Base-by-base conservation (phyloP, 2,113 vertebrate species). In the Periophthalmus modestus region DNA sequence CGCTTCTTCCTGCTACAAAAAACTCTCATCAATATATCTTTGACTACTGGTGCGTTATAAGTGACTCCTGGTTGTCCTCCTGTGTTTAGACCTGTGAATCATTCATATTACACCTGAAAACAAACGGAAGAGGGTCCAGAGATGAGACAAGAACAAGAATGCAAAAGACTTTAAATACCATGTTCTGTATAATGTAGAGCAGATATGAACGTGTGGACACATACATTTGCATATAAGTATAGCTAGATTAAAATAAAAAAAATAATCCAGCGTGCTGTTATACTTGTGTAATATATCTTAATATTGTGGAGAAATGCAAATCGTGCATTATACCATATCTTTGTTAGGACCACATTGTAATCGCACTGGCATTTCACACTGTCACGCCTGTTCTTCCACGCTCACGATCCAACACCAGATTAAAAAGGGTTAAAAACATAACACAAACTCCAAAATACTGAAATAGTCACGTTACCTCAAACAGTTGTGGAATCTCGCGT, bases 401-500 rank as follows among this genome's bases (percentile, higher is more conserved):
- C 34, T 5, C 61, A 36, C 61, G 7, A 62, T 15, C 33, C 28
- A 34, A 18, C 1, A 9, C 33, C 0, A 18, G 61, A 34, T 15
- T 2, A n/a, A 43, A 24, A 50, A 74, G 46, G 5, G 1, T 18
- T 7, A 7, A 62, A 33, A 36, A 3, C 5, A 14, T 18, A 3
- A 16, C 12, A 68, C n/a, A n/a, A 68, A 50, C 15, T 66, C 21
- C 21, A 58, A 15, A 19, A 34, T 4, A 48, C 4, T 14, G 4
- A 48, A 36, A 43, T 23, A 1, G 2, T 61, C 69, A 34, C 73
- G 94, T 93, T 94, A 98, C 97, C 96, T 98, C 96, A 89, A 98
- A 98, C 65, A 98, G 96, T 92, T 96, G 97, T 72, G 96, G 97
- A 80, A 98, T 98, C 93, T 98, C 96, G 89, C 94, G 94, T 81